phyloP scores from a whole-genome alignment of 2,113 vertebrate genomes.

The Ptyas mucosa region DNA sequence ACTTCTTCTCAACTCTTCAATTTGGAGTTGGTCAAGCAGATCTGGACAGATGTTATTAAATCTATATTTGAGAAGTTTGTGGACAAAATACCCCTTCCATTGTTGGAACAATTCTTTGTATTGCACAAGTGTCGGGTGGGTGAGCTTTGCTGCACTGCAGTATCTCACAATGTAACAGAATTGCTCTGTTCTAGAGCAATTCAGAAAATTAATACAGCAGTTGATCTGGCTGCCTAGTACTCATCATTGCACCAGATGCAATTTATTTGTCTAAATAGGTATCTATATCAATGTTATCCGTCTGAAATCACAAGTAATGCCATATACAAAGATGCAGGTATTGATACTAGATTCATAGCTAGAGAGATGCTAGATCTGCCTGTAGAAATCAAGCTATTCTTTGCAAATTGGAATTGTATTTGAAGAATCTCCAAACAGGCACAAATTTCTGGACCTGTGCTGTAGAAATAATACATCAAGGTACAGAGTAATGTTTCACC shows the following conservation, averaged over 20 bases:
- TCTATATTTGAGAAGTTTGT: background rate
- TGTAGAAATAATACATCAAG: background rate
- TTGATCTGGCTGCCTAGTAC: background rate
- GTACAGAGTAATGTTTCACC: background rate
- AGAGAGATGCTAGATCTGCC: background rate
- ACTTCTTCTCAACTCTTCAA: background rate
- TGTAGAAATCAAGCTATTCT: background rate
- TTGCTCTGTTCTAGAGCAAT: background rate
- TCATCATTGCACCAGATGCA: background rate
- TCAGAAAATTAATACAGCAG: background rate
- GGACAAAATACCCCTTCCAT: background rate
- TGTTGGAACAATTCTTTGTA: background rate
- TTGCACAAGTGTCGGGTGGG: background rate
- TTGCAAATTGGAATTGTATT: background rate
- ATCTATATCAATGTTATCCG: background rate
- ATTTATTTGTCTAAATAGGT: background rate
- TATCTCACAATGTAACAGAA: background rate
- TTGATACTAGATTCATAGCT: background rate
- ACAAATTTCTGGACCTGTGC: background rate
- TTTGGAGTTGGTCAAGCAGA: background rate
- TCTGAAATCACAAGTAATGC: background rate
- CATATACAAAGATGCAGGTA: background rate
- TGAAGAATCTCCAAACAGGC: background rate
- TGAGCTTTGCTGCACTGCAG: background rate
- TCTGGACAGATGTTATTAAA: background rate